Evolutionary conservation across 1,140 invertebrate genomes (phyloP).

Genomic region (Manduca sexta): DNA sequence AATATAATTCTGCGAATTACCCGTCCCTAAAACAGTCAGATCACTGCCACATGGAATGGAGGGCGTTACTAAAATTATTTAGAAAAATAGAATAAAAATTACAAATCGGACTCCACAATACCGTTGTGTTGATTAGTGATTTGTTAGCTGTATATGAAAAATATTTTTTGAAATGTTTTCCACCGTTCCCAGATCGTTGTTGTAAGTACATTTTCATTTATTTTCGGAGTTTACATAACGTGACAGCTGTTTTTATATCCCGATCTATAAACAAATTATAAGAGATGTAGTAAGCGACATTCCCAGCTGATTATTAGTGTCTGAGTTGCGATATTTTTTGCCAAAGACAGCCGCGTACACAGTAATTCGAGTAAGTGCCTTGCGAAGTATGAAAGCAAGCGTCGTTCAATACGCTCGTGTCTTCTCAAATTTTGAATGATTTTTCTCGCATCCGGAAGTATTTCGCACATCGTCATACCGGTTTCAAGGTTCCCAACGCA

Average conservation of each 20-base stretch:
- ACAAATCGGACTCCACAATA: slow-evolving; percentile 5
- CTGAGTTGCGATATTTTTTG: not conserved
- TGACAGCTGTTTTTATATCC: slow-evolving; percentile 60
- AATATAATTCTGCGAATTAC: not conserved
- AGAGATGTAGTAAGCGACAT: slow-evolving; percentile 8
- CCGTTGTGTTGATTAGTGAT: slow-evolving; percentile 7
- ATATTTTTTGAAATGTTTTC: slow-evolving; percentile 66
- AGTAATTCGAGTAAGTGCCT: too few species aligned
- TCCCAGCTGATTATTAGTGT: not conserved
- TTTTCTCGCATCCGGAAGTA: slow-evolving; percentile 3
- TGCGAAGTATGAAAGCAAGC: not conserved
- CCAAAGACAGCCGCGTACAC: too few species aligned
- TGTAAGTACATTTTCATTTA: slow-evolving; percentile 64
- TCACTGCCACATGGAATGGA: slow-evolving; percentile 46
- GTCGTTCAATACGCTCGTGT: not conserved
- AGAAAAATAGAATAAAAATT: slow-evolving; percentile 33
- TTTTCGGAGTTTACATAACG: slow-evolving; percentile 71
- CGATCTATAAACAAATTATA: slow-evolving; percentile 47
- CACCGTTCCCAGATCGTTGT: slow-evolving; percentile 52
- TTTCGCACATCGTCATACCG: not conserved
- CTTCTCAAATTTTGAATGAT: not conserved
- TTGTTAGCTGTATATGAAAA: slow-evolving; percentile 41
- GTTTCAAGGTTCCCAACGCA: slow-evolving; percentile 13
- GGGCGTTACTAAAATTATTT: slow-evolving; percentile 47
- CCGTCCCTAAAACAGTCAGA: slow-evolving; percentile 19